Percentiles rank a stretch among this genome's conserved stretches.
Conservation (phyloP, 2,797 vertebrate species). For the Ambastaia sidthimunki region DNA sequence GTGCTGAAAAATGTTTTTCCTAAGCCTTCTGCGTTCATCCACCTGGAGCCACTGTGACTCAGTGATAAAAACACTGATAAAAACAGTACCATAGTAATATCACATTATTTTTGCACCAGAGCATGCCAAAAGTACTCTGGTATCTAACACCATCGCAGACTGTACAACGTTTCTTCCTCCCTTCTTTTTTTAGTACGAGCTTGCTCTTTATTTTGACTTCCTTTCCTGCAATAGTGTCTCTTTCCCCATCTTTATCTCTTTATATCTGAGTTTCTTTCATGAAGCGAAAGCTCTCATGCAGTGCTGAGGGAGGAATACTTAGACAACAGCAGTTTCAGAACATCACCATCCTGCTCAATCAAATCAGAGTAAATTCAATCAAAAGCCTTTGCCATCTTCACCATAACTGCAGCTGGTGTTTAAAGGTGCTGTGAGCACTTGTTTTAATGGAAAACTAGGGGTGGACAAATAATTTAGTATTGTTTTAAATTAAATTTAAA, state of each 20-base stretch:
- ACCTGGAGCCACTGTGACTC: conserved; percentile 41
- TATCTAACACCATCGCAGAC: not conserved
- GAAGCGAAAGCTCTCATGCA: not conserved
- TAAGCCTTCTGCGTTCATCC: conserved; percentile 61
- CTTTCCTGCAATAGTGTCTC: not conserved
- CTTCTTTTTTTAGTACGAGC: not conserved
- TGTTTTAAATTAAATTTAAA: too few species aligned
- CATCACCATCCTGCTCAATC: not conserved
- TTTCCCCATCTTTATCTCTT: not conserved
- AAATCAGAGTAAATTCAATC: conserved; percentile 5
- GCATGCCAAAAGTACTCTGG: not conserved
- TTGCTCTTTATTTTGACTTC: not conserved
- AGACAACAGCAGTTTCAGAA: not conserved
- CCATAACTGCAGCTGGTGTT: conserved; percentile 2
- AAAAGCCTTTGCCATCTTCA: not conserved
- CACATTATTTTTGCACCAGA: not conserved
- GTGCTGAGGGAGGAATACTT: not conserved
- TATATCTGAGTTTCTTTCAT: not conserved
- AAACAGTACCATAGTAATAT: not conserved
- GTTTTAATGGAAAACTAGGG: not conserved
- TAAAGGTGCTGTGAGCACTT: not conserved
- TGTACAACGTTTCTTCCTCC: not conserved
- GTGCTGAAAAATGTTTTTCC: conserved; percentile 43
- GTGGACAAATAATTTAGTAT: too few species aligned
- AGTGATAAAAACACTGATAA: too few species aligned